Base-by-base conservation (phyloP, 2,888 invertebrate species). In the Heliconius ethilla region DNA sequence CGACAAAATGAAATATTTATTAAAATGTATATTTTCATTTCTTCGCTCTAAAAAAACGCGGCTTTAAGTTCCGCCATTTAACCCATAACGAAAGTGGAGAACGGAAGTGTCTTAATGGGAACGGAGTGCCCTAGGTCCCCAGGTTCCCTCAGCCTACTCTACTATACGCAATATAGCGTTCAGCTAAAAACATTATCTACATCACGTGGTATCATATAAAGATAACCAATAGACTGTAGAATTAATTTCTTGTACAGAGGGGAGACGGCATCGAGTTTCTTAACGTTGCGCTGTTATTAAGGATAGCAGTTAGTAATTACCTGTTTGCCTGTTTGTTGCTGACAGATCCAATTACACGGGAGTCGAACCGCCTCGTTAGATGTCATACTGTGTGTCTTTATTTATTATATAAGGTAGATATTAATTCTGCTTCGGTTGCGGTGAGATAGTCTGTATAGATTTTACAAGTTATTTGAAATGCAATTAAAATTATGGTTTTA, bases 301-400 rank as follows among this genome's bases (percentile, higher is more conserved):
- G 88, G 88, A 87, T 88, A 89, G 87, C 86, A 88, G 86, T 87
- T 87, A 86, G 89, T 92, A 93, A 92, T 92, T 93, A 92, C 92
- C 91, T 90, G 89, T 89, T 92, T 91, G 91, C 90, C 91, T 90
- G 90, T 89, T 91, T 93, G 92, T 87, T 86, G 85, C 89, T 91
- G 93, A 93, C 93, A 92, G 91, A 90, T 93, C 90, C 92, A 92
- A 93, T 94, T 93, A 92, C 90, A 90, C 88, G 89, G 89, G 89
- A 90, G 87, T 88, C 89, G 86, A 86, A 77, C 37, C 83, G 87
- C 88, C 88, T 88, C 87, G 89, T 91, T 89, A 88, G 87, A 84
- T 85, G 86, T 85, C 83, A 87, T 85, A 87, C 86, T 87, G 87
- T 86, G 87, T 87, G 86, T 86, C 85, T 78, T 75, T 77, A 72